These are phyloP conservation scores for Furnarius figulus DNA, from an alignment of 2,113 vertebrate species.

Conservation along the genomic window DNA sequence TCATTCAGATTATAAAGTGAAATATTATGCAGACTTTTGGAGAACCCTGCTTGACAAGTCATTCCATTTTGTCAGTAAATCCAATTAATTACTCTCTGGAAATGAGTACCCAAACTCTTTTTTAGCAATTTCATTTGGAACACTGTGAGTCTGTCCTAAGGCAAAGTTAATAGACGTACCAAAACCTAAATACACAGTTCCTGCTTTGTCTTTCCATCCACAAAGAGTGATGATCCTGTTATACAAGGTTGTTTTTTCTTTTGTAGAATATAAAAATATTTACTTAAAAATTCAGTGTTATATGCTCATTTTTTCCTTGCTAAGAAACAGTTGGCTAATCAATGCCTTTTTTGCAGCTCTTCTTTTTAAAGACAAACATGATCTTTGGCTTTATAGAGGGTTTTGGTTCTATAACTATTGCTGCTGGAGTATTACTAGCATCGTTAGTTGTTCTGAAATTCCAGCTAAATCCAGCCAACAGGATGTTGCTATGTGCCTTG, in stretches of 20 bases:
- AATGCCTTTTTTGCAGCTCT: background rate
- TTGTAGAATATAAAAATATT: background rate
- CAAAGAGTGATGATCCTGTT: background rate
- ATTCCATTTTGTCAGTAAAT: background rate
- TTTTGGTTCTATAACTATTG: background rate
- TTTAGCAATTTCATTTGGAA: conserved; percentile 8
- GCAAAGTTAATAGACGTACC: background rate
- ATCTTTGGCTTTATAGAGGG: background rate
- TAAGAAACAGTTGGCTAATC: background rate
- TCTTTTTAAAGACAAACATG: background rate
- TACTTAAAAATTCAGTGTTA: background rate
- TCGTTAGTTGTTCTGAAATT: background rate
- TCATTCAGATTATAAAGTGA: background rate
- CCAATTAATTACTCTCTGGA: background rate
- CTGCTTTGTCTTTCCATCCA: background rate
- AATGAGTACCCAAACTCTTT: background rate
- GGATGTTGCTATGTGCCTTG: background rate
- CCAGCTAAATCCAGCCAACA: background rate
- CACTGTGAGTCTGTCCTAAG: background rate
- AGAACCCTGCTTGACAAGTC: background rate
- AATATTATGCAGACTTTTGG: background rate
- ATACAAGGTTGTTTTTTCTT: background rate
- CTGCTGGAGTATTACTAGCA: background rate
- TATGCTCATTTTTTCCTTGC: background rate
- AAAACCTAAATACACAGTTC: background rate